Percentiles rank a stretch among this genome's conserved stretches.
These are phyloP conservation scores for Leptobrachium leishanense DNA, from an alignment of 2,113 vertebrate genomes.

Conservation along the genomic window DNA sequence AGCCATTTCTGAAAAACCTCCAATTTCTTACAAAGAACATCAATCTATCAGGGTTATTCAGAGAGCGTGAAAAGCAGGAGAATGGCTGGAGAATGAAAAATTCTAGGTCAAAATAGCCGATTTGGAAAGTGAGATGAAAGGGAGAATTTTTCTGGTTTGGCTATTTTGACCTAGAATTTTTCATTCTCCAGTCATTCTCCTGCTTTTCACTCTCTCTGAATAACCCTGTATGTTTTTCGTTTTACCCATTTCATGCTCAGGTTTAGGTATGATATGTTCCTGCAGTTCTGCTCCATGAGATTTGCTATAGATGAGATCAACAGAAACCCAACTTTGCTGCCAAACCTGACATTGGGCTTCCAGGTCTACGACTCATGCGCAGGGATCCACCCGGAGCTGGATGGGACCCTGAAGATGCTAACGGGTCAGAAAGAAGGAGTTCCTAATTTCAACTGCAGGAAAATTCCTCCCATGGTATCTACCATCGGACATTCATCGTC, in stretches of 20 bases:
- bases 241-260: neutral
- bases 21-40: too few relatives aligned
- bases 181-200: too few relatives aligned
- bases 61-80: too few relatives aligned
- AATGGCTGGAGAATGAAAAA: too few relatives aligned
- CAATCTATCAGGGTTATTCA: too few relatives aligned
- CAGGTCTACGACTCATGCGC: slow-evolving; percentile 9
- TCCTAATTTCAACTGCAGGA: neutral
- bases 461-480: neutral
- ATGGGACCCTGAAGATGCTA: neutral
- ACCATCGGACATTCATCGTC: neutral
- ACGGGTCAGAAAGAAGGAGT: neutral
- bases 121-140: too few relatives aligned
- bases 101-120: too few relatives aligned
- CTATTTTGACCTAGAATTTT: too few relatives aligned
- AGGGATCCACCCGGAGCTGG: neutral
- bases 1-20: too few relatives aligned
- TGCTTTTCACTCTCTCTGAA: too few relatives aligned
- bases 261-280: neutral
- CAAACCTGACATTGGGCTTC: neutral
- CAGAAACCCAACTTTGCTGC: neutral
- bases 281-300: neutral
- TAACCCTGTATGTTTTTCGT: too few relatives aligned
- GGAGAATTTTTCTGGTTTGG: too few relatives aligned
- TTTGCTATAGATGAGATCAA: slow-evolving; percentile 1